These are phyloP conservation scores for Thyatira batis DNA, from an alignment of 2,888 invertebrate species.

Conservation along the genomic window DNA sequence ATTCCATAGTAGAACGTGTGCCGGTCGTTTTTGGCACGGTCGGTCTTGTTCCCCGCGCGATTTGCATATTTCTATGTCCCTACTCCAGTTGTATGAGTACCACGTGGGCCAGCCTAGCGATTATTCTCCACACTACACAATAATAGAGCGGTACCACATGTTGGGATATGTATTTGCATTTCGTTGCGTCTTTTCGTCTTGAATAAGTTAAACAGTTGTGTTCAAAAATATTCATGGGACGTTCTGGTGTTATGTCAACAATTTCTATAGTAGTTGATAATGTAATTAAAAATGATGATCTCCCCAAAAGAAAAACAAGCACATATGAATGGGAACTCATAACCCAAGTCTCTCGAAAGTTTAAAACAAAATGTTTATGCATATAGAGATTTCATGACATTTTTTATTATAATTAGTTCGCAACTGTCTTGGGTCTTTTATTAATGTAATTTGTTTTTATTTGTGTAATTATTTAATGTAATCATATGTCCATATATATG, in stretches of 20 bases:
- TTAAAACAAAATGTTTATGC: no score
- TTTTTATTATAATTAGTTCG: no score
- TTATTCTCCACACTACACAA: conserved; percentile 29
- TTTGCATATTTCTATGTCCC: conserved; percentile 65
- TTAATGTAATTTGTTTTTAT: no score
- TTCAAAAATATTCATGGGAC: conserved; percentile 22
- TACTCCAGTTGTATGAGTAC: conserved; percentile 43
- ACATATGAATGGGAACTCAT: no score
- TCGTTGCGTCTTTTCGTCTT: conserved; percentile 23
- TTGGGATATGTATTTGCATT: conserved; percentile 52
- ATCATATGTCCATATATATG: no score
- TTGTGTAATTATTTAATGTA: no score
- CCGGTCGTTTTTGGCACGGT: conserved; percentile 57
- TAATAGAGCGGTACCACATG: conserved; percentile 52
- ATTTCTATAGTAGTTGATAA: no score
- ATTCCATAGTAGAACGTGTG: conserved; percentile 36
- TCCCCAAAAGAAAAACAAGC: no score
- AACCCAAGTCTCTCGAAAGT: no score
- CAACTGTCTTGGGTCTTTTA: no score
- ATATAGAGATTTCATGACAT: no score
- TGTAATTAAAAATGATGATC: no score
- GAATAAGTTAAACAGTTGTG: conserved; percentile 29
- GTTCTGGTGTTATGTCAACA: conserved; percentile 14
- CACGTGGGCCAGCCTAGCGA: conserved; percentile 59
- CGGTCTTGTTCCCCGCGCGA: conserved; percentile 34